These are phyloP conservation scores for Melopsittacus undulatus DNA, from an alignment of 2,797 vertebrate species.

Conservation along the genomic window DNA sequence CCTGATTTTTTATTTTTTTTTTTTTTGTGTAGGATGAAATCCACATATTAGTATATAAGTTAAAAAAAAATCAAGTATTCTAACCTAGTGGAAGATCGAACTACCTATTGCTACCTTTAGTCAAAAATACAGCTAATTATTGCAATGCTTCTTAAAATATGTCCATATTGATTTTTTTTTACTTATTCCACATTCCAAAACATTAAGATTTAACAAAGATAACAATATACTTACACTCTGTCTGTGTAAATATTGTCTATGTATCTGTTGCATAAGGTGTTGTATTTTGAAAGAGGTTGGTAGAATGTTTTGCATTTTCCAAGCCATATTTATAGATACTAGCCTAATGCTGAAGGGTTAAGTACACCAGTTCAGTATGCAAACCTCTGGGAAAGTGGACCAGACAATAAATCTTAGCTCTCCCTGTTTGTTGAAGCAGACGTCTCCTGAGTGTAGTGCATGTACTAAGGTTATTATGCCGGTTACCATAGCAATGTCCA, in stretches of 20 bases:
- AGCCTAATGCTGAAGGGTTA: neutral
- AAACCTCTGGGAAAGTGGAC: neutral
- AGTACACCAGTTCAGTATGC: neutral
- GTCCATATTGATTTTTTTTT: constrained; percentile 28
- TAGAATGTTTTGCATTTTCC: neutral
- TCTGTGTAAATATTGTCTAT: neutral
- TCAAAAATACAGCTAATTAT: neutral
- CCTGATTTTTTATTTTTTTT: neutral
- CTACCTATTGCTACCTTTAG: neutral
- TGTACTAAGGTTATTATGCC: neutral
- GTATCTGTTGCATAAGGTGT: neutral
- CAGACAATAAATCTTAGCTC: neutral
- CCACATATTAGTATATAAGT: neutral
- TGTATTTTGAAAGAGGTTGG: neutral
- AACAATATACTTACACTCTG: neutral
- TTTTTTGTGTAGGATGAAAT: neutral
- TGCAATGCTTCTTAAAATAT: neutral
- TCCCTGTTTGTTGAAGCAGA: neutral
- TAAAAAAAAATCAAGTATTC: neutral
- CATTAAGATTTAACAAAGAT: constrained; percentile 37
- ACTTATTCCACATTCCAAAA: neutral
- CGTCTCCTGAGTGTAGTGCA: neutral
- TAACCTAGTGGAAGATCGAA: neutral
- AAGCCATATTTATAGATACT: neutral
- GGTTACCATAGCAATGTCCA: constrained; percentile 8